Evolutionary conservation across 1,140 invertebrate genomes (phyloP), one percentile per base, ranked within the genome.

Genomic region (Aphidius gifuensis): DNA sequence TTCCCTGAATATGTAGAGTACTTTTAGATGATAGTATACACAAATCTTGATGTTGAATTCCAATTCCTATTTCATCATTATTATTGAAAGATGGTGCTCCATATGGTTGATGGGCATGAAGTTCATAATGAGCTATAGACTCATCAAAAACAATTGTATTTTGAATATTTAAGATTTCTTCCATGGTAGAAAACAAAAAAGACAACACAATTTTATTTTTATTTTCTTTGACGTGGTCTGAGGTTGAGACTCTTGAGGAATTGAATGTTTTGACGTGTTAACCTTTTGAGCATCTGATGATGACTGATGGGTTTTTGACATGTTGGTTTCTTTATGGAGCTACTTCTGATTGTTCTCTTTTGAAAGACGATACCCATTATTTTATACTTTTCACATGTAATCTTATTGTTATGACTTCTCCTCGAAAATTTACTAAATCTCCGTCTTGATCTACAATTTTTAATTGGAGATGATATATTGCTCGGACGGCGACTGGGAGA

Each of bases 141-240:
- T n/a, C n/a, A n/a, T n/a, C n/a, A n/a, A n/a, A n/a, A n/a, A n/a
- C n/a, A n/a, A n/a, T n/a, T n/a, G n/a, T n/a, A n/a, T n/a, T n/a
- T 21, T 38, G 49, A 23, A 32, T 21, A 5, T 51, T 51, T 23
- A 51, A 32, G 49, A 51, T 51, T 38, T 51, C 49, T 51, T 51
- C 49, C 49, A 51, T 51, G 38, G 23, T 32, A 54, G 5, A 54
- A 32, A 40, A n/a, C 32, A 54, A 21, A 48, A 5, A 6, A 48
- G 23, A 38, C 49, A 54, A 38, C 51, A 54, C 5, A 40, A 16
- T 23, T 50, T 50, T 23, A 50, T 32, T 50, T 54, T 54, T 3
- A 23, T 39, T 6, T 39, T 8, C 9, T 54, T 40, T 54, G 5
- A 38, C 38, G 51, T 40, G 40, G 6, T 54, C n/a, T 54, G 11